phyloP scores from a whole-genome alignment of 2,113 vertebrate species.

The Tachysurus vachellii region DNA sequence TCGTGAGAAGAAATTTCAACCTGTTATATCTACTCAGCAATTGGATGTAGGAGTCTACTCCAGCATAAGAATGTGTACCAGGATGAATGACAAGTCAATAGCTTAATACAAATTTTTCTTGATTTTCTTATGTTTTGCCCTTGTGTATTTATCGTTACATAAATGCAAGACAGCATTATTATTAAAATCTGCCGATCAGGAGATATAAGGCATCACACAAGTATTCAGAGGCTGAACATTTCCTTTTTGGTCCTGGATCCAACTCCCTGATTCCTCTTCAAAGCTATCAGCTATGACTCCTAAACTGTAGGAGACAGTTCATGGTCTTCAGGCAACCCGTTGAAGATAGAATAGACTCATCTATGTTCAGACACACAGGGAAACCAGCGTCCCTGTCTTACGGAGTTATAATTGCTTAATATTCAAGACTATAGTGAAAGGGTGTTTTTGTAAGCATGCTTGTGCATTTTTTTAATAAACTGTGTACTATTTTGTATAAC shows the following conservation, averaged over 20 bases:
- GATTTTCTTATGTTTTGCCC: neutral
- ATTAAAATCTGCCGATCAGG: neutral
- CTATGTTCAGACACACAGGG: conserved; percentile 47
- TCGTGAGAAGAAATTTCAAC: neutral
- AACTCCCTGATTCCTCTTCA: conserved; percentile 49
- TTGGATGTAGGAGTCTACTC: neutral
- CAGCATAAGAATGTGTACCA: neutral
- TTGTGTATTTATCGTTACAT: neutral
- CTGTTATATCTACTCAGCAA: neutral
- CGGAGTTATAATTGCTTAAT: conserved; percentile 68
- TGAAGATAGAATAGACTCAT: conserved; percentile 58
- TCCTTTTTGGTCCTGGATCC: conserved; percentile 36
- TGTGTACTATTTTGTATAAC: neutral
- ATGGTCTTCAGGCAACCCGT: conserved; percentile 55
- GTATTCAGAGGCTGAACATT: neutral
- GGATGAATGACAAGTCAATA: neutral
- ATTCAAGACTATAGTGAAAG: conserved; percentile 70
- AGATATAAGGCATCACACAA: conserved; percentile 24
- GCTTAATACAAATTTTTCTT: neutral
- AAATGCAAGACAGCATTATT: neutral
- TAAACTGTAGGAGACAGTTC: conserved; percentile 51
- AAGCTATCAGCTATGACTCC: conserved; percentile 49
- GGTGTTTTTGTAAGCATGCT: conserved; percentile 32
- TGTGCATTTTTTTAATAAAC: neutral
- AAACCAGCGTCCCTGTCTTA: conserved; percentile 54